These are phyloP conservation scores for Palythoa grandiflora DNA, from an alignment of 92 coral and sea anemone species.

Conservation along the genomic window DNA sequence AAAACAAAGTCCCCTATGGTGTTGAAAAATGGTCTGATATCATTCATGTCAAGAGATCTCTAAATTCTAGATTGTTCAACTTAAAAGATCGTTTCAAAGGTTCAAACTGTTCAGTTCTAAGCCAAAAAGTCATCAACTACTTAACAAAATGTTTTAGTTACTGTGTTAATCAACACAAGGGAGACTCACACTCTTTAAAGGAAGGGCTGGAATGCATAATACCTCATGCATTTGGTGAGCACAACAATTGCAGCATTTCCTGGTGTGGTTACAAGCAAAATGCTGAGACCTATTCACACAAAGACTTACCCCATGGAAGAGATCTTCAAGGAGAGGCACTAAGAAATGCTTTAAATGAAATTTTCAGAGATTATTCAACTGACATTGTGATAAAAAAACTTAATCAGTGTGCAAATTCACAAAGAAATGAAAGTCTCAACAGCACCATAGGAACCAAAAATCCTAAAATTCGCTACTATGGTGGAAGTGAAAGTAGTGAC, in stretches of 20 bases:
- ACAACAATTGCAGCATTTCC: constrained; percentile 52
- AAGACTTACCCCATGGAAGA: constrained; percentile 37
- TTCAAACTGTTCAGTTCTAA: constrained; percentile 53
- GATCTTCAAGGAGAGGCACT: constrained; percentile 33
- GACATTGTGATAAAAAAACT: constrained; percentile 54
- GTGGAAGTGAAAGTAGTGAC: constrained; percentile 63
- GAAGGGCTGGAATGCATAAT: constrained; percentile 36
- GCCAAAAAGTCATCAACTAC: constrained; percentile 35
- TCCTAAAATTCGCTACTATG: constrained; percentile 57
- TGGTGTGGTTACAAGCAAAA: constrained; percentile 54
- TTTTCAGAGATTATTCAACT: constrained; percentile 52
- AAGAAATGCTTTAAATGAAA: constrained; percentile 21
- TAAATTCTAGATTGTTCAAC: constrained; percentile 63
- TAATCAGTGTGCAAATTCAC: constrained; percentile 6
- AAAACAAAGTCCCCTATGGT: constrained; percentile 56
- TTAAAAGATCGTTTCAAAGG: constrained; percentile 58
- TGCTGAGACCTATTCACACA: constrained; percentile 24
- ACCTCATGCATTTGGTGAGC: constrained; percentile 76
- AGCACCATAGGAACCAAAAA: constrained; percentile 52
- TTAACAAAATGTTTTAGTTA: constrained; percentile 41
- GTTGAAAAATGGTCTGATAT: constrained; percentile 77
- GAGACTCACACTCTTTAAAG: constrained; percentile 8
- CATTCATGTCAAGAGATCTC: constrained; percentile 66
- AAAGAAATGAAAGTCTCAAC: constrained; percentile 34
- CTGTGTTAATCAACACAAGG: constrained; percentile 8